Evolutionary conservation across 2,888 invertebrate genomes (phyloP).

Genomic region (Punctoribates punctum): DNA sequence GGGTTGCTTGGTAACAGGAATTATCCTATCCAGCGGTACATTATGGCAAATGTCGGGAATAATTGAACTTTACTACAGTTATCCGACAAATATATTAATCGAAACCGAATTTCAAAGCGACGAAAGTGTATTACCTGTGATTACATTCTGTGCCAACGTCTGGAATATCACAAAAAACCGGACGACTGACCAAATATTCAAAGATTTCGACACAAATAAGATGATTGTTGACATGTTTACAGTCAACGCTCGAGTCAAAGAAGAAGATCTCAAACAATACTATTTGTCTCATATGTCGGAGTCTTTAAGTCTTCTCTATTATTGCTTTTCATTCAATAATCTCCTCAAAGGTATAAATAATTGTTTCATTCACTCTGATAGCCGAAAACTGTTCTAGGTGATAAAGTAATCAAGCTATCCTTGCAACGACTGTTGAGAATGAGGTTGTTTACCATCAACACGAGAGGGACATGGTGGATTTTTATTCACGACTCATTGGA

Average conservation of each 20-base stretch:
- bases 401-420: too few species aligned
- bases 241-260: not conserved
- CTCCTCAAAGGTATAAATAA: not conserved
- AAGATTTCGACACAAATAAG: not conserved
- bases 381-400: too few species aligned
- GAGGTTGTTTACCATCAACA: too few species aligned
- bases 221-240: not conserved
- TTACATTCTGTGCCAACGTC: not conserved
- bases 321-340: conserved; percentile 5
- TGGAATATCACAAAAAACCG: not conserved
- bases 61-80: not conserved
- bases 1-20: too few species aligned
- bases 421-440: too few species aligned
- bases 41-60: too few species aligned
- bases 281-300: not conserved
- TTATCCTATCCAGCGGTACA: too few species aligned
- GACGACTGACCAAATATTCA: not conserved
- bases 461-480: not conserved
- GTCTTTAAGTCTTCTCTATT: not conserved
- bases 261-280: not conserved
- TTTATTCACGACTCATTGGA: not conserved
- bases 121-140: not conserved
- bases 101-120: not conserved
- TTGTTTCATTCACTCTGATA: too few species aligned
- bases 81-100: not conserved